These are phyloP conservation scores for Hirudinaria manillensis DNA, from an alignment of 2,888 invertebrate species.

Conservation along the genomic window DNA sequence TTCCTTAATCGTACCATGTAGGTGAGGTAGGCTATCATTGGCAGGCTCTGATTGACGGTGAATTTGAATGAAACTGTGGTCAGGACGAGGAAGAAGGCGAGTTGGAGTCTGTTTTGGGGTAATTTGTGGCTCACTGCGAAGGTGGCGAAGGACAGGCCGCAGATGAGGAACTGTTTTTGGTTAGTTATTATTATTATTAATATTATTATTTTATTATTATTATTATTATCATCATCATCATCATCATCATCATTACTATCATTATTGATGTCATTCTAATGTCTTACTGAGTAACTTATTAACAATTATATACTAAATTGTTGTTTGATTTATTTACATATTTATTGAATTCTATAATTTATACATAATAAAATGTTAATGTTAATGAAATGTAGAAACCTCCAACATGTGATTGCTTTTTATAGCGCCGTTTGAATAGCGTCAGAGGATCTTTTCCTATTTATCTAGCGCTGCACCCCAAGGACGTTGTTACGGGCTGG, in stretches of 20 bases:
- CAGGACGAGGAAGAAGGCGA: constrained; percentile 28
- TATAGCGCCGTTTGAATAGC: too few relatives aligned
- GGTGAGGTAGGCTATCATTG: constrained; percentile 41
- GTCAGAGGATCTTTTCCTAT: too few relatives aligned
- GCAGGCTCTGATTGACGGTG: constrained; percentile 30
- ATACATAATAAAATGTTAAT: too few relatives aligned
- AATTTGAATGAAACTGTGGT: constrained; percentile 30
- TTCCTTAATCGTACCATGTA: constrained; percentile 33
- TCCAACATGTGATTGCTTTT: too few relatives aligned
- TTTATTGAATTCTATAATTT: too few relatives aligned
- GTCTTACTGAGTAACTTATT: neutral
- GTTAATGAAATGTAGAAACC: too few relatives aligned
- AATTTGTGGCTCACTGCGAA: constrained; percentile 39
- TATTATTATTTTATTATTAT: constrained; percentile 19
- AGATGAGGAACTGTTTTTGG: constrained; percentile 39
- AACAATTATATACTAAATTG: too few relatives aligned
- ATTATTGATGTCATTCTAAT: neutral
- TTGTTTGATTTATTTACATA: too few relatives aligned
- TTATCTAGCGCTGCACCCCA: too few relatives aligned
- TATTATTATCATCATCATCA: constrained; percentile 25
- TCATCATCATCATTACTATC: constrained; percentile 29
- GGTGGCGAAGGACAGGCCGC: constrained; percentile 40
- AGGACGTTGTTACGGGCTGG: too few relatives aligned
- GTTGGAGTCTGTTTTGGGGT: constrained; percentile 39
- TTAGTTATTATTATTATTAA: constrained; percentile 16